Evolutionary conservation across 2,113 vertebrate genomes (phyloP).

Genomic region (Apodemus speciosus): DNA sequence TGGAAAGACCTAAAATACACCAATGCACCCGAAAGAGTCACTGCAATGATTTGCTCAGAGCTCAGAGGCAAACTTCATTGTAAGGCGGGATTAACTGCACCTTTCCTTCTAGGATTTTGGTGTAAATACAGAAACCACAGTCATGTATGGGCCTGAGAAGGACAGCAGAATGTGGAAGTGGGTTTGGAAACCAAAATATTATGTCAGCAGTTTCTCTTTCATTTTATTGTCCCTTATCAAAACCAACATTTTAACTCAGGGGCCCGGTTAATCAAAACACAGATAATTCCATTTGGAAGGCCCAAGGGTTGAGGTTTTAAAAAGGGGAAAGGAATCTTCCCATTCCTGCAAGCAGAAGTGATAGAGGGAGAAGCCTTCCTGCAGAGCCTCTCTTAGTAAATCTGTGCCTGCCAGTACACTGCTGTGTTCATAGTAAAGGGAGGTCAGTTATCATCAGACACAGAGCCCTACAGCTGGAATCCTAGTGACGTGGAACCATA

Average conservation of each 20-base stretch:
- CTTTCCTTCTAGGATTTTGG: conserved; percentile 62
- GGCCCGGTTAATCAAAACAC: conserved; percentile 66
- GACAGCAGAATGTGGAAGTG: conserved; percentile 72
- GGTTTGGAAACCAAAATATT: conserved; percentile 77
- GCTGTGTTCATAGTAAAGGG: conserved; percentile 61
- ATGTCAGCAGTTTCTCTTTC: conserved; percentile 80
- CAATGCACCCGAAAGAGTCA: background rate
- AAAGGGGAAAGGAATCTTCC: conserved; percentile 47
- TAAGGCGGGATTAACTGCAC: conserved; percentile 37
- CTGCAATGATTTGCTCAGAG: background rate
- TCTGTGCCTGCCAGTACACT: conserved; percentile 63
- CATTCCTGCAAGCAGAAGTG: conserved; percentile 65
- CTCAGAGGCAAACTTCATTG: background rate
- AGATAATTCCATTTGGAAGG: conserved; percentile 79
- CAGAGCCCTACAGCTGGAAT: conserved; percentile 53
- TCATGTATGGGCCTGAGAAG: conserved; percentile 47
- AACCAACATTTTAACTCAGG: conserved; percentile 74
- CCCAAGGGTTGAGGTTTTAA: conserved; percentile 62
- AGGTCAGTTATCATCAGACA: conserved; percentile 69
- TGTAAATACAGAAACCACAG: conserved; percentile 48
- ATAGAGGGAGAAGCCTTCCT: conserved; percentile 57
- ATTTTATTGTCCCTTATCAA: conserved; percentile 79
- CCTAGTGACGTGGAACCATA: conserved; percentile 33
- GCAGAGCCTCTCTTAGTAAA: conserved; percentile 63
- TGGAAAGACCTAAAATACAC: background rate